These are phyloP conservation scores for Amiota mariae DNA, from an alignment of 2,888 invertebrate species.

Conservation along the genomic window DNA sequence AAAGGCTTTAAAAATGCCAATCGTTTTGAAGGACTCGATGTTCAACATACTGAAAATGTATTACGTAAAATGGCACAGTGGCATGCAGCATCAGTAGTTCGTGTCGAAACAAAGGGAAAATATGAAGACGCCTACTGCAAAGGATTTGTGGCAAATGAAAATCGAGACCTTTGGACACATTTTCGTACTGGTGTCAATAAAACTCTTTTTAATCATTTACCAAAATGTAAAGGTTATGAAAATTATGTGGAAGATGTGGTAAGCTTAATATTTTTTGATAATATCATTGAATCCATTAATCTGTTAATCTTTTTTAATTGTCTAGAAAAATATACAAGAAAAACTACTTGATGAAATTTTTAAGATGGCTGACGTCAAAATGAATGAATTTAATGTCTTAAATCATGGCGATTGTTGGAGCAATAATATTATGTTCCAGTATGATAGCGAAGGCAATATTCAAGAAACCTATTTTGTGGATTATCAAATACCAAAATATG, in stretches of 20 bases:
- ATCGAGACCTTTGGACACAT: slow-evolving; percentile 25
- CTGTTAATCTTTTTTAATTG: background rate
- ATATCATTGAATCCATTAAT: background rate
- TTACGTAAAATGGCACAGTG: slow-evolving; percentile 61
- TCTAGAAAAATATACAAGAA: slow-evolving; percentile 20
- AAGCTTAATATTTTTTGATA: slow-evolving; percentile 31
- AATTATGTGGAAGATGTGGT: slow-evolving; percentile 55
- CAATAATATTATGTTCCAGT: slow-evolving; percentile 66
- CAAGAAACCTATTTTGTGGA: slow-evolving; percentile 59
- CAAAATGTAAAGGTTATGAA: slow-evolving; percentile 41
- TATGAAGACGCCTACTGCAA: slow-evolving; percentile 29
- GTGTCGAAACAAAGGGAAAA: slow-evolving; percentile 44
- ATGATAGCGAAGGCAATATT: slow-evolving; percentile 48
- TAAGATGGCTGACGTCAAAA: slow-evolving; percentile 40
- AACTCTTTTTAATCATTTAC: slow-evolving; percentile 40
- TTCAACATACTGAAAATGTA: slow-evolving; percentile 53
- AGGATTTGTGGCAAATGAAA: slow-evolving; percentile 42
- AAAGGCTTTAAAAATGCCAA: slow-evolving; percentile 56
- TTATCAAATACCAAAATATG: slow-evolving; percentile 58
- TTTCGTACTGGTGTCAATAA: slow-evolving; percentile 35
- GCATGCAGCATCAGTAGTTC: slow-evolving; percentile 62
- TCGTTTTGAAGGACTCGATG: slow-evolving; percentile 57
- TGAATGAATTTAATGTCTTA: slow-evolving; percentile 59
- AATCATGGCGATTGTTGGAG: slow-evolving; percentile 65
- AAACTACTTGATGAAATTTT: background rate